A percentile compares a stretch with the other conserved stretches of the same genome.
Evolutionary conservation across 2,797 vertebrate species (phyloP).

Genomic region (Bradypodion ventrale): DNA sequence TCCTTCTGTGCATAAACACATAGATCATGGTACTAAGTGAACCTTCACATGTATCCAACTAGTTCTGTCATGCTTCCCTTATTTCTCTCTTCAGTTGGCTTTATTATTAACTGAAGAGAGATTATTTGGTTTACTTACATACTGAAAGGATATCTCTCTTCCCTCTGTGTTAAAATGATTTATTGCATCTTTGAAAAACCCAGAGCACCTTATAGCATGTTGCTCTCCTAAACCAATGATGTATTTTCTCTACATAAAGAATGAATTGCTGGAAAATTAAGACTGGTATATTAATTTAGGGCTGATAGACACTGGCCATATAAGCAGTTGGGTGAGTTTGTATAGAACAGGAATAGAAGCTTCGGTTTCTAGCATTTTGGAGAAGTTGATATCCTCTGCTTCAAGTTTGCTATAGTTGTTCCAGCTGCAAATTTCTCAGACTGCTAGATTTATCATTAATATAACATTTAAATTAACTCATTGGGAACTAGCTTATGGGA

Average conservation of each 20-base stretch:
- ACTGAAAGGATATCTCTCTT: conserved; percentile 3
- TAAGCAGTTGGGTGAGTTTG: conserved; percentile 14
- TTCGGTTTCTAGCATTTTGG: conserved; percentile 11
- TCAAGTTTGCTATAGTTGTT: conserved; percentile 30
- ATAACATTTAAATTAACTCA: conserved; percentile 40
- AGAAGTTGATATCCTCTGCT: neutral
- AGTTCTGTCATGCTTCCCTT: conserved; percentile 26
- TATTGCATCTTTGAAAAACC: neutral
- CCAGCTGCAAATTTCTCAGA: conserved; percentile 11
- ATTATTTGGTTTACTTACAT: neutral
- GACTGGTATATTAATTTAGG: conserved; percentile 18
- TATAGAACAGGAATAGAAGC: conserved; percentile 31
- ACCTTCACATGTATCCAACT: neutral
- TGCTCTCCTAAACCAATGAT: conserved; percentile 32
- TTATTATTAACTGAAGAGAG: conserved; percentile 23
- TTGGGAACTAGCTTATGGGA: conserved; percentile 41
- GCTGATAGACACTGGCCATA: conserved; percentile 30
- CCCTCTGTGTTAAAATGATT: conserved; percentile 8
- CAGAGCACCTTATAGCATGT: neutral
- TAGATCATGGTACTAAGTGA: conserved; percentile 24
- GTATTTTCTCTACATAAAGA: conserved; percentile 27
- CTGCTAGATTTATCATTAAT: conserved; percentile 35
- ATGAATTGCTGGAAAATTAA: conserved; percentile 48
- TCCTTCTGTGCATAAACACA: conserved; percentile 11
- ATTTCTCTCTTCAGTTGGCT: neutral